These are phyloP conservation scores for Halictus quadricinctus DNA, from an alignment of 2,888 invertebrate genomes.

Conservation along the genomic window DNA sequence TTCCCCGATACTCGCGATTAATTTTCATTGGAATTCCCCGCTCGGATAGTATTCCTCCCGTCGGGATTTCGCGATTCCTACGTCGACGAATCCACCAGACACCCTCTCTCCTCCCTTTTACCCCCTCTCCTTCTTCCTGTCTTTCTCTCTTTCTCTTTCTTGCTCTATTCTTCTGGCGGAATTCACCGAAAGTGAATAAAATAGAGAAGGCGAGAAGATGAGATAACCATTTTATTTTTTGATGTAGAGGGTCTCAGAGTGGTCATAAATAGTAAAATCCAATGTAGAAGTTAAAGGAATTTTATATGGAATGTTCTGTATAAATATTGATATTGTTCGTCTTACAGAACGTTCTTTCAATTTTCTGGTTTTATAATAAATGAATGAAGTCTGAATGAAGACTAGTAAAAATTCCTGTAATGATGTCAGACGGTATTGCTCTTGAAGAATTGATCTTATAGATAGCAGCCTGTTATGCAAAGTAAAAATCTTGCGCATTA, in stretches of 20 bases:
- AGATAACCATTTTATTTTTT: neutral
- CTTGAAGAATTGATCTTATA: too few species aligned
- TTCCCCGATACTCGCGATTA: conserved; percentile 30
- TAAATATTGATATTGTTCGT: neutral
- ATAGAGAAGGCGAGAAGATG: neutral
- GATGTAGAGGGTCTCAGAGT: neutral
- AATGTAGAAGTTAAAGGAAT: neutral
- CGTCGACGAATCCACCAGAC: conserved; percentile 1
- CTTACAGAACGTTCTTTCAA: neutral
- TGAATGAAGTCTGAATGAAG: too few species aligned
- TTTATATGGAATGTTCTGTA: neutral
- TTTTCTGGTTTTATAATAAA: too few species aligned
- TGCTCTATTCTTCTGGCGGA: neutral
- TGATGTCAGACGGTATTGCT: too few species aligned
- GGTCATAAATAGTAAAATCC: neutral
- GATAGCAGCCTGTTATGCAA: too few species aligned
- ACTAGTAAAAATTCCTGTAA: too few species aligned
- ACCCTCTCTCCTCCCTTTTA: neutral
- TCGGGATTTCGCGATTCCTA: neutral
- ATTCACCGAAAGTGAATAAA: neutral
- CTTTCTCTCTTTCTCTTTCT: neutral
- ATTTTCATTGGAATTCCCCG: conserved; percentile 27
- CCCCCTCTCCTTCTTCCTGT: too few species aligned
- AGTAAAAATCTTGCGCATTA: too few species aligned
- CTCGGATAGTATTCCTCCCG: neutral